phyloP scores from a whole-genome alignment of 2,888 invertebrate genomes.

The Diaprepes abbreviatus region DNA sequence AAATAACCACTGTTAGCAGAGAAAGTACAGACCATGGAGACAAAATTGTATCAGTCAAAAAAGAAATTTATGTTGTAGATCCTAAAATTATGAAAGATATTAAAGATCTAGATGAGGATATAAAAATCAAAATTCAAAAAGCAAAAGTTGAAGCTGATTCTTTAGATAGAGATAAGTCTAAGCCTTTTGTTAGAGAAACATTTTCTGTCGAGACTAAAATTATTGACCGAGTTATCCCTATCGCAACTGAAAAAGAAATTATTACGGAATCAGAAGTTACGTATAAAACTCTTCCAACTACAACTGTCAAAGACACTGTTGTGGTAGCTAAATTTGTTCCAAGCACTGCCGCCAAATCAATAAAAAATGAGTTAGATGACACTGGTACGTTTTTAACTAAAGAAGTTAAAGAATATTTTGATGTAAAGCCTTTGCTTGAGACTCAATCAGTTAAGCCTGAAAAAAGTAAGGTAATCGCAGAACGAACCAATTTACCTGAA shows the following conservation, averaged over 20 bases:
- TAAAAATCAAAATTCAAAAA: slow-evolving; percentile 39
- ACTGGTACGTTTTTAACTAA: slow-evolving; percentile 40
- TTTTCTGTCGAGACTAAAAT: slow-evolving; percentile 48
- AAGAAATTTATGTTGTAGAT: slow-evolving; percentile 50
- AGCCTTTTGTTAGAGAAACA: slow-evolving; percentile 46
- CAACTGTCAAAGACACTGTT: slow-evolving; percentile 4
- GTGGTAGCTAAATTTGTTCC: neutral
- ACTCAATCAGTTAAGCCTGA: slow-evolving; percentile 3
- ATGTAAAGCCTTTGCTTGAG: slow-evolving; percentile 45
- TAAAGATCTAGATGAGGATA: slow-evolving; percentile 46
- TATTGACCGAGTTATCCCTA: slow-evolving; percentile 46
- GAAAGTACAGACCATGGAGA: slow-evolving; percentile 51
- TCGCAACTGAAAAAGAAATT: slow-evolving; percentile 41
- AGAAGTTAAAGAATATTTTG: slow-evolving; percentile 50
- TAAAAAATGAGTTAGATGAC: neutral
- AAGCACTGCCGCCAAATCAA: neutral
- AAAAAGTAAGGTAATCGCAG: neutral
- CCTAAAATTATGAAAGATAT: slow-evolving; percentile 46
- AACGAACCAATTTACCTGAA: slow-evolving; percentile 25
- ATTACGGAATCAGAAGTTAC: slow-evolving; percentile 44
- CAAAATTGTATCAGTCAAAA: slow-evolving; percentile 51
- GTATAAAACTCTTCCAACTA: slow-evolving; percentile 16
- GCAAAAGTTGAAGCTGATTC: slow-evolving; percentile 42
- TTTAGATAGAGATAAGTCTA: slow-evolving; percentile 35
- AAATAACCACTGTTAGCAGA: slow-evolving; percentile 47